Base-by-base conservation (phyloP, 2,113 vertebrate genomes). In the Cheirogaleus medius region DNA sequence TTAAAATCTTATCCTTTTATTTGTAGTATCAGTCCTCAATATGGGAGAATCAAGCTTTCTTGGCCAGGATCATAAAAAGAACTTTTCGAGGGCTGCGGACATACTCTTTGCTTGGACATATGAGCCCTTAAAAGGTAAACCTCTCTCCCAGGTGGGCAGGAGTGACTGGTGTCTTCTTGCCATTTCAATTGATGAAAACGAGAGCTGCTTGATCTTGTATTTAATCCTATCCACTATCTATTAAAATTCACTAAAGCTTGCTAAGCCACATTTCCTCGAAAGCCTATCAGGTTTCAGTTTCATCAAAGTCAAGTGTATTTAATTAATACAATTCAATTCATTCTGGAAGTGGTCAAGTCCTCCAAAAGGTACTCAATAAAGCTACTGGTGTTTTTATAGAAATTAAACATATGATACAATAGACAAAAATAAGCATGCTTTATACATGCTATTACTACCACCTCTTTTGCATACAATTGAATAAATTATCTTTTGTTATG, bases 401-500 rank as follows among this genome's bases (percentile, higher is more conserved):
- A 97, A 98, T 99, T 98, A 98, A 98, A 97, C 92, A 98, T 96
- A 94, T 68, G 92, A 84, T 44, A 97, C 97, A 98, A 98, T 27
- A 97, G 98, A 69, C 96, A 90, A 97, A 97, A 98, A 95, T 80
- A 98, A 98, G 98, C 9, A 0, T 93, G 97, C 98, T 97, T 91
- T 66, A 34, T 97, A 60, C 47, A 34, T 91, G 97, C 56, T 10
- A 20, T 93, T 98, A 97, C 97, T 0, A 47, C 91, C 44, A 91
- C 90, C 97, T 98, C 97, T 98, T 98, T 98, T 99, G 98, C 98
- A 98, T 98, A 98, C 97, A 98, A 98, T 96, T 97, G 98, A 98
- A 98, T 98, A 98, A 98, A 99, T 99, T 99, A 98, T 94, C 98
- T 98, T 98, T 98, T 99, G 98, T 98, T 98, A 97, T 95, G 98